Conservation (phyloP, 2,888 invertebrate species). For the Busseola fusca region DNA sequence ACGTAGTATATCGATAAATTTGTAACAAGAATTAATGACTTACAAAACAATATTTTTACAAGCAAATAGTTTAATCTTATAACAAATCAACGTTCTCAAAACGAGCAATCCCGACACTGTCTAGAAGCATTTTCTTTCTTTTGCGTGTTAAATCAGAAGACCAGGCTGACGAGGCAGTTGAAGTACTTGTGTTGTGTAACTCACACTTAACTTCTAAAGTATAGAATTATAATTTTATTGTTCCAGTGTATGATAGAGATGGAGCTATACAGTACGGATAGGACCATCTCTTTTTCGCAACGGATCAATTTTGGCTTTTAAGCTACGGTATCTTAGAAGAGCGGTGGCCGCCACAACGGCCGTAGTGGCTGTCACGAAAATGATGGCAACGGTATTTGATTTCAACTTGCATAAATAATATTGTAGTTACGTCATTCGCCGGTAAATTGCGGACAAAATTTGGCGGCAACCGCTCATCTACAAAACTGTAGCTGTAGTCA, state of each 20-base stretch:
- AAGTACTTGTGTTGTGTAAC: neutral
- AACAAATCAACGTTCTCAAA: constrained; percentile 27
- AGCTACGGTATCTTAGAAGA: neutral
- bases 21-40: constrained; percentile 9
- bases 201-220: neutral
- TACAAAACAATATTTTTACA: constrained; percentile 31
- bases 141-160: neutral
- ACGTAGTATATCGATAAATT: constrained; percentile 9
- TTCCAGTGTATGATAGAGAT: neutral
- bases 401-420: neutral
- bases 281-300: neutral
- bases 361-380: neutral
- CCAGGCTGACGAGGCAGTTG: neutral
- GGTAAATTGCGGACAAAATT: neutral
- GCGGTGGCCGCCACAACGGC: neutral
- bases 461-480: neutral
- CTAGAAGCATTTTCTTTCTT: neutral
- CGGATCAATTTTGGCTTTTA: neutral
- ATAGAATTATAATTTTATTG: neutral
- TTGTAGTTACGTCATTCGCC: neutral
- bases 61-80: constrained; percentile 22
- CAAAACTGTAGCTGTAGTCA: neutral
- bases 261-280: neutral
- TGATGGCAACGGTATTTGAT: no score
- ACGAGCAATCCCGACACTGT: neutral